Evolutionary conservation across 2,113 vertebrate species (phyloP).

Genomic region (Regulus satrapa): DNA sequence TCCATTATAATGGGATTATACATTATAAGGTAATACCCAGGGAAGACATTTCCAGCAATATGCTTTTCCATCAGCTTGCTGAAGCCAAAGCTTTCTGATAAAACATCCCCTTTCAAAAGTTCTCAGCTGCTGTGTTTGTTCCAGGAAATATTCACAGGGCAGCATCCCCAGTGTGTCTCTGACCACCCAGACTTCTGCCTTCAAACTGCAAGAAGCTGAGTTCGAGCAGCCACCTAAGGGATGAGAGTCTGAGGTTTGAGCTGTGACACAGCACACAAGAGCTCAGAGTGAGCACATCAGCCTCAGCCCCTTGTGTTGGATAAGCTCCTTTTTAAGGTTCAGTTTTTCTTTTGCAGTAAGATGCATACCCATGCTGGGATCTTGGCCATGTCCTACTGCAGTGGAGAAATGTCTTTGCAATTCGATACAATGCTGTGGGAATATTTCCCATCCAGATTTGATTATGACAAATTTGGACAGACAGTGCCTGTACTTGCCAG

Average conservation of each 20-base stretch:
- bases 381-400: not conserved
- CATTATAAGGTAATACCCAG: too few relatives aligned
- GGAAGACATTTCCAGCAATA: not conserved
- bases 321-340: not conserved
- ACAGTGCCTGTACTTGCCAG: not conserved
- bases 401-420: not conserved
- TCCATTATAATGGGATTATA: too few relatives aligned
- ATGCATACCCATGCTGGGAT: not conserved
- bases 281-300: not conserved
- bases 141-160: not conserved
- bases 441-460: not conserved
- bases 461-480: not conserved
- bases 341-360: not conserved
- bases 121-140: not conserved
- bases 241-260: not conserved
- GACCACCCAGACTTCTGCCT: too few relatives aligned
- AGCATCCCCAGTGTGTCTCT: not conserved
- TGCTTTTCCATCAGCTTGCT: not conserved
- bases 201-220: not conserved
- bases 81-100: not conserved
- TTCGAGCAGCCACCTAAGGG: not conserved
- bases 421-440: not conserved
- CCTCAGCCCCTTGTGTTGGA: not conserved
- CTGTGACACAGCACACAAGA: not conserved
- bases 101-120: not conserved